phyloP scores from a whole-genome alignment of 2,113 vertebrate species.

The Sigmodon hispidus region DNA sequence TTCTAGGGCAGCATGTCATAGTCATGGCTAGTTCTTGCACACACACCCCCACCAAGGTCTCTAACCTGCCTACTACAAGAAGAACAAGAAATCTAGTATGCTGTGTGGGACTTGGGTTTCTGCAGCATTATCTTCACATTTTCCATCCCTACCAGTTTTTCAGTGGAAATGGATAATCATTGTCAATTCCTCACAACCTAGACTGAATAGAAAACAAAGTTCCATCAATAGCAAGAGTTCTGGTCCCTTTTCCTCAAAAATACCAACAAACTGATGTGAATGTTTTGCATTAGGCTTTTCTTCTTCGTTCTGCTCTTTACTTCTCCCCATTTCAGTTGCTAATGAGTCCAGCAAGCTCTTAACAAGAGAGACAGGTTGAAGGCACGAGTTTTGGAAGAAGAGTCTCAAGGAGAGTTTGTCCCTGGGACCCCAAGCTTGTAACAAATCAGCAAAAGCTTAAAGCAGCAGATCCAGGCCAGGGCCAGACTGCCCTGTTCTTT shows the following conservation, averaged over 20 bases:
- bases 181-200: neutral
- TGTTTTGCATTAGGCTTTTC: neutral
- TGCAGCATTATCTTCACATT: neutral
- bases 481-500: neutral
- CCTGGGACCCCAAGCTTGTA: neutral
- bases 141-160: neutral
- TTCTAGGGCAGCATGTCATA: neutral
- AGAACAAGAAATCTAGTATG: neutral
- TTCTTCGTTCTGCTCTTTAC: neutral
- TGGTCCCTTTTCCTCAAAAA: neutral
- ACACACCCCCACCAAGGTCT: neutral
- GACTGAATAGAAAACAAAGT: constrained; percentile 31
- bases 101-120: neutral
- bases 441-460: neutral
- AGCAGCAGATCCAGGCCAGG: neutral
- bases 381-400: neutral
- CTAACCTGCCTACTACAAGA: neutral
- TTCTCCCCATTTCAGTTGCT: neutral
- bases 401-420: neutral
- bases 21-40: too few relatives aligned
- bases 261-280: neutral
- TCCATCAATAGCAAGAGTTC: neutral
- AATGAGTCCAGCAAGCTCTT: neutral
- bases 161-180: neutral
- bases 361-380: neutral